Evolutionary conservation across 2,797 vertebrate genomes (phyloP).

Genomic region (Ciconia nigra): DNA sequence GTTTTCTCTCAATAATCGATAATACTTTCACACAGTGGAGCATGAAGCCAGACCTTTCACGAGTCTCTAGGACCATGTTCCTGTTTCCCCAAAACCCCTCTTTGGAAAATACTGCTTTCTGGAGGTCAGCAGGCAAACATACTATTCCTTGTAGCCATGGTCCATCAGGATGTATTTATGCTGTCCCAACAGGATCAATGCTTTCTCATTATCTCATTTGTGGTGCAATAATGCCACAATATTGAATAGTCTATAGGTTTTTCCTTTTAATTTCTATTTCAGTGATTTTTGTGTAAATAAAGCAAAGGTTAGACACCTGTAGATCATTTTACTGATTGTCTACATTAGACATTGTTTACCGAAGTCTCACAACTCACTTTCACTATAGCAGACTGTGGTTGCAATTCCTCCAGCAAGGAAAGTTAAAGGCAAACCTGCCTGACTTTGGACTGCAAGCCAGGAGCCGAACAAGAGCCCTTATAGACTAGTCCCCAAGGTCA

Average conservation of each 20-base stretch:
- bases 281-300: not conserved
- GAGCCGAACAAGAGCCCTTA: not conserved
- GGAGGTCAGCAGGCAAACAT: not conserved
- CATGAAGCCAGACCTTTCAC: not conserved
- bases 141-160: not conserved
- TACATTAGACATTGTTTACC: not conserved
- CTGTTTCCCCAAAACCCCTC: not conserved
- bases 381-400: not conserved
- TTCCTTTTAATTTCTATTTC: not conserved
- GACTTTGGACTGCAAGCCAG: not conserved
- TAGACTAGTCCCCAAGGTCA: not conserved
- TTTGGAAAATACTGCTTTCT: not conserved
- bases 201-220: not conserved
- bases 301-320: not conserved
- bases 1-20: not conserved
- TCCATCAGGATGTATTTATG: not conserved
- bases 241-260: not conserved
- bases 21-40: not conserved
- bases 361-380: not conserved
- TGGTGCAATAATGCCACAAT: not conserved
- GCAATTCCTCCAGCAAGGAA: not conserved
- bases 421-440: not conserved
- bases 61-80: accelerated
- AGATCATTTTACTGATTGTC: not conserved
- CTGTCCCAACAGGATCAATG: not conserved